A percentile compares a stretch with the other conserved stretches of the same genome.
These are phyloP conservation scores for Poecilia velifera DNA, from an alignment of 2,797 vertebrate species.

Conservation along the genomic window DNA sequence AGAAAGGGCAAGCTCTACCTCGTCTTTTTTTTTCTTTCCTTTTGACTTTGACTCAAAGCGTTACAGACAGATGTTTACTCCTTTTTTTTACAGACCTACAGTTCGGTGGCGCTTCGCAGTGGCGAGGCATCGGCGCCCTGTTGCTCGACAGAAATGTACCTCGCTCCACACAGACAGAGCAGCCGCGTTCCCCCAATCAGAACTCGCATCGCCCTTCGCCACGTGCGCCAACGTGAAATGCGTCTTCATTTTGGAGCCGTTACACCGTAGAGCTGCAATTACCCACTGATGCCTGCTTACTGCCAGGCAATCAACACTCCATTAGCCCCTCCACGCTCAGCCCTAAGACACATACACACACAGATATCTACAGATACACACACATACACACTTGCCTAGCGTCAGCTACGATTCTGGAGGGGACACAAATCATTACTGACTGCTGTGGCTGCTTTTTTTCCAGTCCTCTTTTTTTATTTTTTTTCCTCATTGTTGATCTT, in stretches of 20 bases:
- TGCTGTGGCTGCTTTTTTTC: constrained; percentile 35
- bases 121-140: constrained; percentile 18
- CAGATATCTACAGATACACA: constrained; percentile 38
- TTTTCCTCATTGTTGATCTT: constrained; percentile 26
- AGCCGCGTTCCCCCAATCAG: constrained; percentile 2
- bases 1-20: constrained; percentile 42
- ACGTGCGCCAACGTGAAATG: constrained; percentile 61
- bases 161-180: constrained; percentile 11
- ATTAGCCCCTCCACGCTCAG: constrained; percentile 77
- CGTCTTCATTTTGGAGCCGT: constrained; percentile 76
- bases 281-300: constrained; percentile 80
- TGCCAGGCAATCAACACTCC: constrained; percentile 81
- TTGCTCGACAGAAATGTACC: constrained; percentile 22
- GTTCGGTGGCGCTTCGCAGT: constrained; percentile 9
- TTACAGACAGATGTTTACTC: neutral
- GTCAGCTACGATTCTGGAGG: constrained; percentile 45
- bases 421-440: constrained; percentile 68
- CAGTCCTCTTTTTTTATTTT: neutral
- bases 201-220: constrained; percentile 20
- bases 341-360: constrained; percentile 39
- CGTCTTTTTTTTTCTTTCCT: constrained; percentile 9
- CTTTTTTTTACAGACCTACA: neutral
- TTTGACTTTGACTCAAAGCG: constrained; percentile 3
- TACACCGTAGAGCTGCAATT: constrained; percentile 77
- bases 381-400: constrained; percentile 42